A percentile compares a stretch with the other conserved stretches of the same genome.
Evolutionary conservation across 2,888 invertebrate genomes (phyloP).

Genomic region (Dasypolia templi): DNA sequence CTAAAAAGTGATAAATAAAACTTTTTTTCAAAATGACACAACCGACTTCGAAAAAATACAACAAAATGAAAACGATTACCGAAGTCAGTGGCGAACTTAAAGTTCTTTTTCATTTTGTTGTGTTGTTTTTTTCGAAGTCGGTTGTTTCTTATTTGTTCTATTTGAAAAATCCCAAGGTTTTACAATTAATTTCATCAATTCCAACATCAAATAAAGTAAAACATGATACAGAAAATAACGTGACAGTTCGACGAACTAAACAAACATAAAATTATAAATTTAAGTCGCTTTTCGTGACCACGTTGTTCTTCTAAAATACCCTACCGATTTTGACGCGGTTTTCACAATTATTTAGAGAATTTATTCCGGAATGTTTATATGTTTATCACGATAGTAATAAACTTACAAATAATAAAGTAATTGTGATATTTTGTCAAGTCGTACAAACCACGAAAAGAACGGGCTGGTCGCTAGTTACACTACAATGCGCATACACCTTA

Average conservation of each 20-base stretch:
- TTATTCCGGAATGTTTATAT: too few species aligned
- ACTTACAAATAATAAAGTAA: not conserved
- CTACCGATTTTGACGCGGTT: not conserved
- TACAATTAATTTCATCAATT: not conserved
- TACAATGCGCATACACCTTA: conserved; percentile 24
- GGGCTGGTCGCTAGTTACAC: conserved; percentile 1
- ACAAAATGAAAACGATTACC: too few species aligned
- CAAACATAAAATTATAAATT: not conserved
- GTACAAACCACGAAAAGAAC: not conserved
- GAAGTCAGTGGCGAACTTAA: too few species aligned
- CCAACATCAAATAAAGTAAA: not conserved
- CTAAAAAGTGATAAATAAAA: too few species aligned
- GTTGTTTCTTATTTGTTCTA: too few species aligned
- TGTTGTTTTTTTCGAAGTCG: too few species aligned
- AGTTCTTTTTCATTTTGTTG: too few species aligned
- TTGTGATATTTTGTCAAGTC: not conserved
- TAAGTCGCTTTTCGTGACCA: not conserved
- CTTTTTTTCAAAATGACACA: too few species aligned
- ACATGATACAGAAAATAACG: not conserved
- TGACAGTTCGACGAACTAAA: not conserved
- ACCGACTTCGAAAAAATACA: too few species aligned
- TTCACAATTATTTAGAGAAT: not conserved
- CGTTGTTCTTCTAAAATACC: not conserved
- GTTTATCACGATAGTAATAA: not conserved
- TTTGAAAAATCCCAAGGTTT: not conserved